Evolutionary conservation across 2,888 invertebrate genomes (phyloP), one percentile per base, ranked within the genome.

Genomic region (Pinctada fucata): DNA sequence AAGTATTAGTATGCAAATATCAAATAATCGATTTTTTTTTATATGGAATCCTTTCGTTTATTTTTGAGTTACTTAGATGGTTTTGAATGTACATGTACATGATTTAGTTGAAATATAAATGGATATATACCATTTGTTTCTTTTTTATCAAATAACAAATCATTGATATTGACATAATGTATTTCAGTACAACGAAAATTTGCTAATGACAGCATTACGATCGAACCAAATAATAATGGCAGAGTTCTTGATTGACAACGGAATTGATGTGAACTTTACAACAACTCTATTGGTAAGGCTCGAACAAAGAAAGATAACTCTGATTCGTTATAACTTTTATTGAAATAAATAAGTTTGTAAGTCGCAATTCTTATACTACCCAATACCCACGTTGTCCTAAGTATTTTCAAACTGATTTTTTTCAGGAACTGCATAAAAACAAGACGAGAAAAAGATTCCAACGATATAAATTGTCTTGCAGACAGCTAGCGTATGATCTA

Each of bases 211-310:
- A 3, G 92, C 92, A 0, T 89, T 92, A 50, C 83, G 90, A 51
- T 74, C 85, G 3, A 83, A 79, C 10, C 89, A 91, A 75, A 79
- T 81, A 64, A 85, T 86, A 58, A 90, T 91, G 88, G 90, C 90
- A 0, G 89, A 89, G 74, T 92, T 90, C 79, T 86, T 92, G 1
- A 83, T 92, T 10, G 91, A 91, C 81, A 91, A 91, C 76, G 92
- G 90, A 4, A 85, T 92, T 4, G 86, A 92, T 75, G 82, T 82
- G 49, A 89, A 87, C 76, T 88, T 82, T 81, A 78, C 82, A 52
- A 81, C 84, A 3, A 75, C 82, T n/a, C 51, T 87, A 0, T 80
- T 91, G 75, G 91, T 91, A 82, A 84, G 88, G 81, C 31, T 16
- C 66, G 16, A 8, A 6, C 16, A 8, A 66, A 8, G 16, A 31